Conservation (phyloP, 2,113 vertebrate genomes). For the Tragelaphus scriptus region DNA sequence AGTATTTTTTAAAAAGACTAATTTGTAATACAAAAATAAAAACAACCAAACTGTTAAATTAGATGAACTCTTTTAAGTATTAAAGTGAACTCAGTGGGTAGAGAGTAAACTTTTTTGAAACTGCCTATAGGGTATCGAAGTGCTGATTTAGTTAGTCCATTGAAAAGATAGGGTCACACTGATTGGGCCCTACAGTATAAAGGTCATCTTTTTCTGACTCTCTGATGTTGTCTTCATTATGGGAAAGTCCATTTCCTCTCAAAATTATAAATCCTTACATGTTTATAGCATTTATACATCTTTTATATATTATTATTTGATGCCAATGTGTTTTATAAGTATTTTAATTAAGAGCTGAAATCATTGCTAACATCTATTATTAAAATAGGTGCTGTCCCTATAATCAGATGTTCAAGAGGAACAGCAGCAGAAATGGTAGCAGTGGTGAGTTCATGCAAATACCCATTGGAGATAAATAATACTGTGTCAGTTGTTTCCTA, state of each 20-base stretch:
- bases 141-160: neutral
- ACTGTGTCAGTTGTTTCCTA: neutral
- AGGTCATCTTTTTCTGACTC: neutral
- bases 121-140: neutral
- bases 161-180: neutral
- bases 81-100: neutral
- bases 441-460: constrained; percentile 86
- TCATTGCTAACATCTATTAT: constrained; percentile 50
- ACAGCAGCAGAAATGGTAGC: constrained; percentile 99
- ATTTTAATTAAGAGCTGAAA: constrained; percentile 26
- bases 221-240: neutral
- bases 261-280: neutral
- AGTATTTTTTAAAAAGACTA: neutral
- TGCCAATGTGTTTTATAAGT: neutral
- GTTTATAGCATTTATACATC: neutral
- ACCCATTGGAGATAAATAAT: neutral
- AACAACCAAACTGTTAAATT: constrained; percentile 3
- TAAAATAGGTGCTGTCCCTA: constrained; percentile 93
- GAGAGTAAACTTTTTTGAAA: constrained; percentile 8
- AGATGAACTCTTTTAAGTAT: neutral
- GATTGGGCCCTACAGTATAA: neutral
- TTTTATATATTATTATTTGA: neutral
- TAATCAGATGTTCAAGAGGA: constrained; percentile 96
- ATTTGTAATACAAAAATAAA: neutral
- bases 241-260: neutral